Evolutionary conservation across 2,797 vertebrate species (phyloP), one percentile per base, ranked within the genome.

Genomic region (Xenentodon cancila): DNA sequence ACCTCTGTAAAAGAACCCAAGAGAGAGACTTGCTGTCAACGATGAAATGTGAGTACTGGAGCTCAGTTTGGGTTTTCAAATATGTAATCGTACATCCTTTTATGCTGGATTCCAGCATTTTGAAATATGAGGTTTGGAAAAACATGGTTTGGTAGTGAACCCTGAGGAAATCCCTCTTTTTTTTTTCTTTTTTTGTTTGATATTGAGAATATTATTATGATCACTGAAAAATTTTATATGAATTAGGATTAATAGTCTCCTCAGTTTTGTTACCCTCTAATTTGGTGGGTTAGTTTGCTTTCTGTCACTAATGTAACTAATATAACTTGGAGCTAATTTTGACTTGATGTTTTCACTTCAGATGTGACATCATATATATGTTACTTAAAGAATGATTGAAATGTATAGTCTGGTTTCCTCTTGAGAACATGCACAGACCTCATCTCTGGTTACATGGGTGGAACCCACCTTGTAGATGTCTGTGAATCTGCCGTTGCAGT

Each of bases 21-120:
- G 66, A 17, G 6, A 59, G 68, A 37, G 52, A 25, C 22, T 9
- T 57, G 1, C 17, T 20, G 43, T 9, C 55, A 70, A 75, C 48
- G 52, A 94, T 94, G 93, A 91, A 90, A 65, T 4, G 93, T 94
- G 68, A 93, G 93, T 94, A 61, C 27, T 30, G 22, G 0, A 9
- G 1, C 42, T 34, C 1, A 3, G 0, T 61, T 62, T 49, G 12
- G 6, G 8, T 61, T 47, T 30, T 53, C n/a, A 11, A 30, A 1
- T 5, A 27, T 46, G 16, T 18, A 42, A 40, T 9, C 46, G 9
- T 7, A 18, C 7, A n/a, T 43, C 16, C 9, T 40, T 44, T 66
- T 20, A 45, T 3, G n/a, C 20, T 44, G 0, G 64, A 19, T 19
- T 25, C 5, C 7, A 0, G 1, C 45, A 34, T 7, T 45, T 0